Conservation (phyloP, 2,888 invertebrate genomes). For the Sesia apiformis region DNA sequence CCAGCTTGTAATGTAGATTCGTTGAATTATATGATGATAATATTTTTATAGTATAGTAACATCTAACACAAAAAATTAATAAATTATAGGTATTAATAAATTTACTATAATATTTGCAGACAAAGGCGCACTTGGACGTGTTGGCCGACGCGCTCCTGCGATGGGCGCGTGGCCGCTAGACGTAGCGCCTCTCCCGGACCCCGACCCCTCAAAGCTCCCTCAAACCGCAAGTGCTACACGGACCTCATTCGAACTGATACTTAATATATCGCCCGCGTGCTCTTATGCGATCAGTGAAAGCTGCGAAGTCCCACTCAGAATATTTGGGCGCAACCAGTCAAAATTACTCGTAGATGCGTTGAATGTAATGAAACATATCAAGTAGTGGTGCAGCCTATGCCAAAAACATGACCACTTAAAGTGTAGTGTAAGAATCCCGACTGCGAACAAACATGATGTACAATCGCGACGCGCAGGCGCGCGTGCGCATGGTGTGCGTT, state of each 20-base stretch:
- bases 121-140: slow-evolving; percentile 95
- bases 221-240: slow-evolving; percentile 45
- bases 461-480: slow-evolving; percentile 6
- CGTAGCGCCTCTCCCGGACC: slow-evolving; percentile 24
- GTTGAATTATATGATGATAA: too few relatives aligned
- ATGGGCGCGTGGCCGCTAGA: slow-evolving; percentile 95
- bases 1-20: too few relatives aligned
- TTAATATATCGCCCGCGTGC: slow-evolving; percentile 40
- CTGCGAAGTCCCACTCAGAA: slow-evolving; percentile 47
- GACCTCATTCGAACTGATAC: slow-evolving; percentile 38
- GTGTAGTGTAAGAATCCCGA: slow-evolving; percentile 62
- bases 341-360: slow-evolving; percentile 47
- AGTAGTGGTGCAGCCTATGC: slow-evolving; percentile 64
- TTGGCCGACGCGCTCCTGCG: slow-evolving; percentile 93
- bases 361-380: slow-evolving; percentile 71
- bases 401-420: slow-evolving; percentile 57
- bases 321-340: slow-evolving; percentile 65
- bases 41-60: too few relatives aligned
- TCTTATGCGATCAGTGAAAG: slow-evolving; percentile 47
- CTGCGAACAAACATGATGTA: slow-evolving; percentile 18
- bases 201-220: slow-evolving; percentile 33
- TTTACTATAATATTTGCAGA: slow-evolving; percentile 75
- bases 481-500: slow-evolving; percentile 16
- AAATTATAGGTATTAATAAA: not conserved
- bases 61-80: too few relatives aligned